Evolutionary conservation across 1,140 invertebrate genomes (phyloP), one percentile per base, ranked within the genome.

Genomic region (Ephestia elutella): DNA sequence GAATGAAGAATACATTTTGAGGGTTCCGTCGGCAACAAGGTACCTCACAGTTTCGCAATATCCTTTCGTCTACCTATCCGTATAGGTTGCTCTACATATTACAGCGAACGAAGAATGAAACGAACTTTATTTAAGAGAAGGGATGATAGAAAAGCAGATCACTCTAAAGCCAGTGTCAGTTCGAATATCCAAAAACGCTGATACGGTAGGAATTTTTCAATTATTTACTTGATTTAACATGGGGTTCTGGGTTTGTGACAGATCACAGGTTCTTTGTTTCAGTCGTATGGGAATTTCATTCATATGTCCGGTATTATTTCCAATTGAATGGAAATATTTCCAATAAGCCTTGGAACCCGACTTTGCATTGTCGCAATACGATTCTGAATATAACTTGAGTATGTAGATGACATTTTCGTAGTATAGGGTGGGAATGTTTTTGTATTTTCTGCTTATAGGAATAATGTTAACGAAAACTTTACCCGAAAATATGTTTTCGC

Each of bases 231-330:
- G 66, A 71, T 67, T 69, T 72, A 62, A 57, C 64, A 63, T 59
- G 54, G 30, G 60, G 69, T 63, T 64, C 44, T 71, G 63, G 55
- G 56, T 60, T 53, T 58, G 65, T 13, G 38, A 70, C 68, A 60
- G 59, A 71, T 70, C 55, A 60, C 57, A 60, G 51, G 59, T 69
- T 58, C 63, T 66, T 71, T 73, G 68, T 75, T 65, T 73, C 56
- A 68, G 70, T 65, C 66, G 35, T 57, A 66, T 71, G 66, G 63
- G 50, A 64, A 72, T 69, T 71, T 74, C 68, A 74, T 79, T 75
- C 71, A 75, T 80, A 73, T 60, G 66, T 66, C 70, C 71, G 63
- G 79, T 73, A 78, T 75, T 73, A 66, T 71, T 80, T 82, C 73
- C 71, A 64, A 57, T 54, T 73, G 68, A 77, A 72, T 76, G 70